Evolutionary conservation across 2,888 invertebrate species (phyloP).

Genomic region (Eupithecia insigniata): DNA sequence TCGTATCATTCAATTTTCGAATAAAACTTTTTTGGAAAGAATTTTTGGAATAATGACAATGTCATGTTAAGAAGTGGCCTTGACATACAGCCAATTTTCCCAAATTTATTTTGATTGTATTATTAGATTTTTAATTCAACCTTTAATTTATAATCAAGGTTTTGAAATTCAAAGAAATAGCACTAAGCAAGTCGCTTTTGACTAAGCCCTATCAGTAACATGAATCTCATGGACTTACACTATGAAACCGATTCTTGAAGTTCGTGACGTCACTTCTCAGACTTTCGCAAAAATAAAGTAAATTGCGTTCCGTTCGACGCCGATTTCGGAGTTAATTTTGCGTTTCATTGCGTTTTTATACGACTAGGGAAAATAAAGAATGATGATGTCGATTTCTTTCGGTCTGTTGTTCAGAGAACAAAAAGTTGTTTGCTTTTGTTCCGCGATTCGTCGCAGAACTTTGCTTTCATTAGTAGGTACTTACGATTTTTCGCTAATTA

Average conservation of each 20-base stretch:
- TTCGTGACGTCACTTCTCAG: conserved; percentile 51
- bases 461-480: conserved; percentile 2
- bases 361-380: conserved; percentile 43
- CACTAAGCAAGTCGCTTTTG: background rate
- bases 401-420: conserved; percentile 20
- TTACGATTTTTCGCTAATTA: conserved; percentile 5
- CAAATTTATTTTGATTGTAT: background rate
- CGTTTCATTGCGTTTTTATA: conserved; percentile 50
- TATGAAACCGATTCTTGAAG: conserved; percentile 49
- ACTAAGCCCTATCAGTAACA: background rate
- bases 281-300: conserved; percentile 54
- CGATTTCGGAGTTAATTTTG: conserved; percentile 47
- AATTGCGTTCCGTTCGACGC: conserved; percentile 51
- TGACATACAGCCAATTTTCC: background rate
- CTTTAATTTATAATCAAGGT: background rate
- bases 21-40: background rate
- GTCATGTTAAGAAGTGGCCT: background rate
- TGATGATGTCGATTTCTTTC: conserved; percentile 36
- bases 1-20: background rate
- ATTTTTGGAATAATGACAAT: background rate
- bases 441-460: background rate
- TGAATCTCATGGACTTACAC: background rate
- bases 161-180: background rate
- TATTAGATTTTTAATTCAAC: background rate
- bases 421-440: conserved; percentile 17